Evolutionary conservation across 92 coral and sea anemone genomes (phyloP).

Genomic region (Ricordea florida): DNA sequence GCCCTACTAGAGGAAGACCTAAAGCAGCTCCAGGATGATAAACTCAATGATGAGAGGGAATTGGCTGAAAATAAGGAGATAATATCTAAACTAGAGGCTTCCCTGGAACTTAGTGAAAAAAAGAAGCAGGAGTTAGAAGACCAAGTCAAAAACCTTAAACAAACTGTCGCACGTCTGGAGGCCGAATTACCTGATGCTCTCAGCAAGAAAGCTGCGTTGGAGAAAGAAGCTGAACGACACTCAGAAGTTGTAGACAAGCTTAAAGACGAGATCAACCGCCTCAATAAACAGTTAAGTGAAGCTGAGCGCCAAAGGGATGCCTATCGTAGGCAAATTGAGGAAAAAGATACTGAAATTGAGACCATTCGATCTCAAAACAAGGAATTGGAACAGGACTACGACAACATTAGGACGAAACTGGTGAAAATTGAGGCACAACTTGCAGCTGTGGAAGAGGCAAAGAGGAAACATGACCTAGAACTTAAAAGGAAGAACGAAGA

Average conservation of each 20-base stretch:
- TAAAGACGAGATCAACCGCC: conserved; percentile 84
- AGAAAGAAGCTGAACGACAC: conserved; percentile 81
- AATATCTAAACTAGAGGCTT: conserved; percentile 87
- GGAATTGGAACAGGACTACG: conserved; percentile 83
- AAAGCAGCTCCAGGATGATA: conserved; percentile 73
- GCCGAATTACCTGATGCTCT: conserved; percentile 84
- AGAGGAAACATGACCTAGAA: conserved; percentile 62
- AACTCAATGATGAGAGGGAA: conserved; percentile 78
- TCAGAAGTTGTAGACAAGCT: conserved; percentile 64
- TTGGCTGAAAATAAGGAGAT: conserved; percentile 70
- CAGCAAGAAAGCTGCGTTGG: conserved; percentile 73
- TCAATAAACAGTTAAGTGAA: conserved; percentile 81
- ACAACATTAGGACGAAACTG: conserved; percentile 84
- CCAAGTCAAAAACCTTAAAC: conserved; percentile 73
- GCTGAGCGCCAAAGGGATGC: conserved; percentile 79
- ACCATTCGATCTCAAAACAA: conserved; percentile 72
- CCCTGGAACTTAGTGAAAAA: conserved; percentile 76
- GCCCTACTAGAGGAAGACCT: conserved; percentile 84
- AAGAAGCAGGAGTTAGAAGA: conserved; percentile 89
- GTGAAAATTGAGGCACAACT: conserved; percentile 73
- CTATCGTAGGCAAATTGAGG: conserved; percentile 71
- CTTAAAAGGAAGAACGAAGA: conserved; percentile 86
- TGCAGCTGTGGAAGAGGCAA: conserved; percentile 88
- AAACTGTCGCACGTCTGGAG: conserved; percentile 79
- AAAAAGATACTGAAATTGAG: conserved; percentile 86